Evolutionary conservation across 1,140 invertebrate species (phyloP), one percentile per base, ranked within the genome.

Genomic region (Alviniconcha marisindica): DNA sequence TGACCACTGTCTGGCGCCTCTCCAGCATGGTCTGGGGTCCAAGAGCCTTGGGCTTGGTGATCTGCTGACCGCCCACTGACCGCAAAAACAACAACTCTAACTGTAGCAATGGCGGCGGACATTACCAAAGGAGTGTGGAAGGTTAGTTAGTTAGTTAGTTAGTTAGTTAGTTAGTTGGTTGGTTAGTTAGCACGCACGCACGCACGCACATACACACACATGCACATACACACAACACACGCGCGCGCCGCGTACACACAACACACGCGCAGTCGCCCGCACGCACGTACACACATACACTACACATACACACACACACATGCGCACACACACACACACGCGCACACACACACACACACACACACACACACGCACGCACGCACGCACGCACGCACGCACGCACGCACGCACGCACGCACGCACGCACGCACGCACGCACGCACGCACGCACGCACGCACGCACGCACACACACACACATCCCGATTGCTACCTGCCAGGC

Each of bases 401-500:
- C 36, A 4, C 4, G 12, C 74, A 42, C n/a, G 0, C 0, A 44
- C 5, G 2, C 40, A 77, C 12, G 10, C 74, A 77, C 18, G 10
- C 73, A 0, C 10, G 38, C 36, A 38, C 1, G 10, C 38, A 3
- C 12, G 12, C 42, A 77, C 3, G 24, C 74, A 42, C 4, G 40
- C 38, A 74, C 10, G n/a, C 71, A 74, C 4, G 24, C 24, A 33
- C 7, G 24, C 60, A 66, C 7, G 24, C 24, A 66, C 7, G 10
- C 60, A 33, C 7, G 24, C 60, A 66, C 7, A 66, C 60, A 33
- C 7, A 66, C 60, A 66, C 7, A 66, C 24, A 66, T 5, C 7
- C 60, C 31, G 31, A 31, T 31, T 36, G 69, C 14, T 48, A 85
- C 86, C 86, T 44, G 81, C 87, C 60, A 87, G 63, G n/a, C 82